phyloP scores from a whole-genome alignment of 2,888 invertebrate species.

The Caenorhabditis sp. region DNA sequence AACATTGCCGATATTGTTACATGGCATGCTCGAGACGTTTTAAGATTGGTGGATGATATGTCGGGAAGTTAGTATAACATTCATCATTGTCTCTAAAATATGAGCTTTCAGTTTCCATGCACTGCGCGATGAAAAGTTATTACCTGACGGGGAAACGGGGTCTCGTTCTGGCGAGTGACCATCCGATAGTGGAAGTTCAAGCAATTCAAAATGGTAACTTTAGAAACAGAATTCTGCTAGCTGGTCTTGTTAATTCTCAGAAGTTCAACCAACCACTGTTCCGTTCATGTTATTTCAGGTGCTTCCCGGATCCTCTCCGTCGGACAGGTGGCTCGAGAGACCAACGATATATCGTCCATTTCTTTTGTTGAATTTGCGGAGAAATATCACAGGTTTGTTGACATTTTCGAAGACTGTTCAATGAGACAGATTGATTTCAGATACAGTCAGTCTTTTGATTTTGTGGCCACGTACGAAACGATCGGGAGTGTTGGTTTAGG shows the following conservation, averaged over 20 bases:
- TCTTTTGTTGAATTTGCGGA: constrained; percentile 42
- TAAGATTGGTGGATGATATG: constrained; percentile 41
- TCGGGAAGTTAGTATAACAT: constrained; percentile 39
- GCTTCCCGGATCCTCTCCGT: constrained; percentile 47
- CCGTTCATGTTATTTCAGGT: constrained; percentile 45
- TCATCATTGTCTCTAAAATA: background rate
- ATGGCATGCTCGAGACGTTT: constrained; percentile 52
- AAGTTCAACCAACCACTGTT: background rate
- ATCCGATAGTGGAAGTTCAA: constrained; percentile 52
- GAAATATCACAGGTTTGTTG: constrained; percentile 36
- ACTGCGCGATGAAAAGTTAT: constrained; percentile 42
- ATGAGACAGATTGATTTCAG: constrained; percentile 4
- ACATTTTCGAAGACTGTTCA: background rate
- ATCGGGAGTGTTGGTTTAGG: constrained; percentile 47
- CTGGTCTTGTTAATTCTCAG: background rate
- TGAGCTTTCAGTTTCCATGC: constrained; percentile 51
- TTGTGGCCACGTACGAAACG: constrained; percentile 36
- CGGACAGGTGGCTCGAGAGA: constrained; percentile 38
- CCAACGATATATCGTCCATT: constrained; percentile 35
- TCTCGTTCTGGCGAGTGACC: constrained; percentile 34
- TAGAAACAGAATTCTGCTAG: background rate
- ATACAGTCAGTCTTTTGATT: constrained; percentile 44
- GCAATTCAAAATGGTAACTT: constrained; percentile 54
- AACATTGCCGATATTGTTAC: constrained; percentile 58
- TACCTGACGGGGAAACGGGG: constrained; percentile 23